A percentile compares a stretch with the other conserved stretches of the same genome.
phyloP scores from a whole-genome alignment of 2,797 vertebrate genomes.

The Harpagifer antarcticus region DNA sequence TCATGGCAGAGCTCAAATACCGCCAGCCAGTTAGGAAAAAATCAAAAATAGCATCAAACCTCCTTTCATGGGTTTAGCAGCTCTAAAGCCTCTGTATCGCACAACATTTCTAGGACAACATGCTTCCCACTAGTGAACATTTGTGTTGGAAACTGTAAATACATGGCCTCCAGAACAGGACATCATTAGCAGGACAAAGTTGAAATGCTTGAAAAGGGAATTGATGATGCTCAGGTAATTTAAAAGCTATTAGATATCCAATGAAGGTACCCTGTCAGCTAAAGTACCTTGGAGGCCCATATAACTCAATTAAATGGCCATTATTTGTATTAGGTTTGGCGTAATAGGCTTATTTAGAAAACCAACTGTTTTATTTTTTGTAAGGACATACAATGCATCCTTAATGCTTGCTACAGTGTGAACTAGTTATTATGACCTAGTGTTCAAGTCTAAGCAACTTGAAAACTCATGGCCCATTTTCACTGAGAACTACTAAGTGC shows the following conservation, averaged over 20 bases:
- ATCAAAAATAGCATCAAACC: slow-evolving; percentile 52
- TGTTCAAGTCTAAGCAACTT: slow-evolving; percentile 12
- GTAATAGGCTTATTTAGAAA: slow-evolving; percentile 51
- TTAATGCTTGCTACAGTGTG: slow-evolving; percentile 6
- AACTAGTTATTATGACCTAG: slow-evolving; percentile 14
- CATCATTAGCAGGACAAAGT: slow-evolving; percentile 27
- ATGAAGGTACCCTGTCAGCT: slow-evolving; percentile 56
- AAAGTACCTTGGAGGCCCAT: slow-evolving; percentile 56
- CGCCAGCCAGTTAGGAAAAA: slow-evolving; percentile 35
- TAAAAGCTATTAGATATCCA: slow-evolving; percentile 64
- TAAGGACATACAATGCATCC: slow-evolving; percentile 6
- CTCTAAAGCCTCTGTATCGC: slow-evolving; percentile 39
- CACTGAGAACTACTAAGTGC: too few relatives aligned
- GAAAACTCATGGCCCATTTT: slow-evolving; percentile 23
- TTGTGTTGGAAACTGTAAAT: slow-evolving; percentile 42
- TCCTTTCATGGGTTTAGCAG: slow-evolving; percentile 55
- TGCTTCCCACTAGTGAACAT: slow-evolving; percentile 40
- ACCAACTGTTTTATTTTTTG: slow-evolving; percentile 38
- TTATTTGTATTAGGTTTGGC: slow-evolving; percentile 56
- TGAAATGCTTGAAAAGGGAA: slow-evolving; percentile 43
- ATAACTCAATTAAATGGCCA: slow-evolving; percentile 59
- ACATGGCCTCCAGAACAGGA: slow-evolving; percentile 19
- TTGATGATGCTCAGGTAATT: slow-evolving; percentile 57
- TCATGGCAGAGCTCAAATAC: slow-evolving; percentile 58
- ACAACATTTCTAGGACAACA: slow-evolving; percentile 53